Conservation (phyloP, 2,888 invertebrate species). For the Ochlodes sylvanus region DNA sequence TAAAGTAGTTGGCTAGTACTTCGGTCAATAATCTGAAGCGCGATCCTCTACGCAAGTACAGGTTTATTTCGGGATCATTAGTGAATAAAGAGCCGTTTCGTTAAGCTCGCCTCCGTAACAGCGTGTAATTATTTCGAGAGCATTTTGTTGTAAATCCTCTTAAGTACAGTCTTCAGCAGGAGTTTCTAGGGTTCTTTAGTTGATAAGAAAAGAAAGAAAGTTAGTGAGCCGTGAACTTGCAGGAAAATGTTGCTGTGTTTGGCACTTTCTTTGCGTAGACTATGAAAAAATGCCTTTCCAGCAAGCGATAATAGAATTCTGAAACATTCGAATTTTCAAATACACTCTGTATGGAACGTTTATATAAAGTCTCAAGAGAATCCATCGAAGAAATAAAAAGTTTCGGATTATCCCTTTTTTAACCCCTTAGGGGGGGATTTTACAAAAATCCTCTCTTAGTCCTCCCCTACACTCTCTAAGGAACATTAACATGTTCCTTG, state of each 20-base stretch:
- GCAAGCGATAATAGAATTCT: too few species aligned
- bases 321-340: not conserved
- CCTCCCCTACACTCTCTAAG: too few species aligned
- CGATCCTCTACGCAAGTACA: not conserved
- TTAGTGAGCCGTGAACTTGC: slow-evolving; percentile 5
- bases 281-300: not conserved
- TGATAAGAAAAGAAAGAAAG: slow-evolving; percentile 9
- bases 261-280: not conserved
- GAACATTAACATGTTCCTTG: too few species aligned
- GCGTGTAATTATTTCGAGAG: slow-evolving; percentile 37
- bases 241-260: slow-evolving; percentile 4
- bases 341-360: too few species aligned
- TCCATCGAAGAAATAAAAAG: too few species aligned
- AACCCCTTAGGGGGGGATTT: too few species aligned
- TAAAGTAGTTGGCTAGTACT: not conserved
- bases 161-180: slow-evolving; percentile 21
- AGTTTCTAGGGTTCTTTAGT: not conserved
- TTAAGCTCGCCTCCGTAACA: slow-evolving; percentile 27
- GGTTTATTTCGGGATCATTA: slow-evolving; percentile 35
- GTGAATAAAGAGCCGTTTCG: slow-evolving; percentile 30
- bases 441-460: too few species aligned
- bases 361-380: too few species aligned
- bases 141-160: slow-evolving; percentile 36
- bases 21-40: slow-evolving; percentile 3
- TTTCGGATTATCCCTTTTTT: too few species aligned